Base-by-base conservation (phyloP, 2,113 vertebrate genomes). In the Cairina moschata region DNA sequence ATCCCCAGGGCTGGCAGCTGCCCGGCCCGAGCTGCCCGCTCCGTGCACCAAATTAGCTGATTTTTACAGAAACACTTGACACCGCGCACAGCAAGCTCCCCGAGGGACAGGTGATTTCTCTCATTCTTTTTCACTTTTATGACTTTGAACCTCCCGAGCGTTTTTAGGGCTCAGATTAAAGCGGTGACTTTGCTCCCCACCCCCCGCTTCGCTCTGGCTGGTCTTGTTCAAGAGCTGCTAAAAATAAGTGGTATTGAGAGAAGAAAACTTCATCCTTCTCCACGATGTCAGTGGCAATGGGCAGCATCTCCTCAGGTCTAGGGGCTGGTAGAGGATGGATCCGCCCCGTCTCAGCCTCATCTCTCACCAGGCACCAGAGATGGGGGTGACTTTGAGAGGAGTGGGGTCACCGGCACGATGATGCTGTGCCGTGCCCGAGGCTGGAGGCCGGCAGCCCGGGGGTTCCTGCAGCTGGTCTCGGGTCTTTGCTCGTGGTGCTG, bases 151-250 rank as follows among this genome's bases (percentile, higher is more conserved):
- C 50, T 73, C 5, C 52, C 14, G 13, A 17, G 44, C 11, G 7
- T 63, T 90, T 89, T n/a, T 40, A 79, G 18, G 67, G 34, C 38
- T 77, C 75, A 16, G 50, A 28, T 83, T 48, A 90, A 94, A 69
- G 6, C 11, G 31, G 52, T 13, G 34, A 55, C 22, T 63, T 42
- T 83, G 50, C 65, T 85, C 67, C 34, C 69, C 68, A 50, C 58
- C 42, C 42, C 46, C 18, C 50, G 50, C 38, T 38, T 81, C 65
- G 72, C 42, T 82, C 62, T 50, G 74, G 17, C 67, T 26, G 11
- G 28, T 42, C 34, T 59, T 52, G n/a, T 76, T 95, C 84, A 79
- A 93, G 87, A 62, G 31, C 78, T 91, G n/a, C 83, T 87, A 93
- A 95, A 96, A 96, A 73, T 83, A 93, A 96, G 34, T 29, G 65